Evolutionary conservation across 2,888 invertebrate species (phyloP), one percentile per base, ranked within the genome.

Genomic region (Agonopterix heracliana): DNA sequence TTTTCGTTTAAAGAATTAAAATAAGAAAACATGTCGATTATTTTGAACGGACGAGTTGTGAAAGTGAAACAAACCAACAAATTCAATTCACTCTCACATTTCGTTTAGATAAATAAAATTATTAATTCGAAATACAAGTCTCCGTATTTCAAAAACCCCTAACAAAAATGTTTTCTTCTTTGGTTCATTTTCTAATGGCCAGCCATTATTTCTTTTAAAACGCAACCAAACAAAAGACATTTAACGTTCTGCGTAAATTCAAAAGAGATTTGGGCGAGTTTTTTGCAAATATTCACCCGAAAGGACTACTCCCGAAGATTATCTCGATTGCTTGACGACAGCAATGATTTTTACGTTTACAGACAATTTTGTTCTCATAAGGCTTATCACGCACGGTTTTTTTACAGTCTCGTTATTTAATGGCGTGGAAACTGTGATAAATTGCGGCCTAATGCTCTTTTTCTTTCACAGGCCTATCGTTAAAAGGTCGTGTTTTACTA

Each of bases 401-500:
- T 81, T 80, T 80, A 76, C 78, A 74, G 75, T 74, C 75, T 78
- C 71, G 72, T 64, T 78, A 78, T 83, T 85, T 74, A 87, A 85
- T 86, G 86, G 81, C 68, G 71, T 68, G 74, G 81, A 86, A 85
- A 83, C 76, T 74, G 80, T 82, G 85, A 87, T 87, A 86, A 84
- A 86, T 84, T 81, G 79, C 74, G 65, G 68, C 73, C 71, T 85
- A 82, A 86, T 81, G 80, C 71, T 67, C 76, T 82, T 84, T 85
- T 79, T 76, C 70, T 78, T 71, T 71, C 68, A 66, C 60, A 63
- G 65, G 70, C 72, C 72, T 73, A 73, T 70, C 69, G 67, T 66
- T 69, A 71, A 68, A 67, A 74, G 66, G 64, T 61, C 63, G 64
- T 71, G 71, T 75, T 78, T 79, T 78, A 77, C 71, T 75, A 68